Evolutionary conservation across 2,888 invertebrate genomes (phyloP).

Genomic region (Ditylenchus weischeri): DNA sequence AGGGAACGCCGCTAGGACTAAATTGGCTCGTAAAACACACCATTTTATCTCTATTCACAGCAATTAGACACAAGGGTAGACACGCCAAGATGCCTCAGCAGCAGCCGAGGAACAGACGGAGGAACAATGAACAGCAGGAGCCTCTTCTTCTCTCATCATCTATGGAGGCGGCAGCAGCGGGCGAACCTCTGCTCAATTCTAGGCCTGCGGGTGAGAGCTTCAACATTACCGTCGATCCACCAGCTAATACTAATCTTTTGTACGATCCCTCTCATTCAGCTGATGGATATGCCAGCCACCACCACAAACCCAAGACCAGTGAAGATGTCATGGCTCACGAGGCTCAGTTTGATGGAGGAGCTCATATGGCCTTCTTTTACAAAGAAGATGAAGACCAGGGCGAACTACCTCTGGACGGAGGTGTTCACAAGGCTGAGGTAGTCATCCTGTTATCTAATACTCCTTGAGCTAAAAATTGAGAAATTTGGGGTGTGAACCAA

Average conservation of each 20-base stretch:
- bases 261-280: conserved; percentile 1
- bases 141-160: conserved; percentile 8
- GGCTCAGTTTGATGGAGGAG: conserved; percentile 48
- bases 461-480: conserved; percentile 1
- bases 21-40: no score
- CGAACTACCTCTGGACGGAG: conserved; percentile 10
- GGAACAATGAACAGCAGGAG: conserved; percentile 11
- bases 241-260: neutral
- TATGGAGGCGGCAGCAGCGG: neutral
- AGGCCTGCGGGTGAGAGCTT: conserved; percentile 3
- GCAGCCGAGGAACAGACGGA: conserved; percentile 14
- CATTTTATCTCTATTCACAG: no score
- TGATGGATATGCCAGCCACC: neutral
- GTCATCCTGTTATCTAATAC: no score
- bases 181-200: neutral
- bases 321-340: conserved; percentile 56
- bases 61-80: no score
- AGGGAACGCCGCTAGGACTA: no score
- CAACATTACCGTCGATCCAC: neutral
- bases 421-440: conserved; percentile 7
- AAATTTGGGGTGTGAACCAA: neutral
- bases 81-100: conserved; percentile 8
- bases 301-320: conserved; percentile 35
- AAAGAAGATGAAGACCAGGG: conserved; percentile 26
- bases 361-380: conserved; percentile 25